Conservation (phyloP, 2,888 invertebrate species). For the Chalcosyrphus nemorum region DNA sequence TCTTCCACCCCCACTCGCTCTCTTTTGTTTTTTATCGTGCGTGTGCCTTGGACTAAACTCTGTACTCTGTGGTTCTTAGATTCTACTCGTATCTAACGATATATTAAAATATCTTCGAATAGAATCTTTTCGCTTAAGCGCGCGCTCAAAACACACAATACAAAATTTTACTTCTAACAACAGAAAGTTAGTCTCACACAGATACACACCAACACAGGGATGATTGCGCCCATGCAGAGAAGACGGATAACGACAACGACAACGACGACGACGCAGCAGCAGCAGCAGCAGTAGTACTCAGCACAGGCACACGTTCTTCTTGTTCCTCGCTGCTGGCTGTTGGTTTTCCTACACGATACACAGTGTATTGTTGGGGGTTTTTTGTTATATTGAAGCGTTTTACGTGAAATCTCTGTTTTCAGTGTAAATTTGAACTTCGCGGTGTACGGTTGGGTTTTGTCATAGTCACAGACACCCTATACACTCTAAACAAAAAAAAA, state of each 20-base stretch:
- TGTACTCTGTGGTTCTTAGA: background rate
- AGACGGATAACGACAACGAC: conserved; percentile 35
- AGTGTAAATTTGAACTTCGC: conserved; percentile 82
- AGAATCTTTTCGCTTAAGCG: conserved; percentile 25
- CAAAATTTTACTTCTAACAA: conserved; percentile 30
- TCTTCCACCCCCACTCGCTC: conserved; percentile 61
- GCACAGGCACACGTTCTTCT: conserved; percentile 52
- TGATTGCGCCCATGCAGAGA: conserved; percentile 55
- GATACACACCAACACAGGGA: conserved; percentile 41
- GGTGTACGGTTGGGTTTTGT: conserved; percentile 78
- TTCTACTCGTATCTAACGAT: background rate
- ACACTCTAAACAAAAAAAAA: conserved; percentile 61
- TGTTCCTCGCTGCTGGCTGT: conserved; percentile 46
- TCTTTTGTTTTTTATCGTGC: conserved; percentile 25
- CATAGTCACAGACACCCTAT: conserved; percentile 63
- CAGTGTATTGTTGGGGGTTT: conserved; percentile 50
- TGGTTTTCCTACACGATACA: conserved; percentile 1
- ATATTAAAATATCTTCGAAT: conserved; percentile 9
- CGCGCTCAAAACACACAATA: conserved; percentile 50
- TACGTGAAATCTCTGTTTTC: conserved; percentile 78
- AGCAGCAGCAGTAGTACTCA: background rate
- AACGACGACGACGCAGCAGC: conserved; percentile 65
- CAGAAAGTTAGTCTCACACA: conserved; percentile 29
- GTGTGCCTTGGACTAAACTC: conserved; percentile 16
- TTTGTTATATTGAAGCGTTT: conserved; percentile 63